Conservation (phyloP, 1,140 invertebrate species). For the Anoplophora glabripennis region DNA sequence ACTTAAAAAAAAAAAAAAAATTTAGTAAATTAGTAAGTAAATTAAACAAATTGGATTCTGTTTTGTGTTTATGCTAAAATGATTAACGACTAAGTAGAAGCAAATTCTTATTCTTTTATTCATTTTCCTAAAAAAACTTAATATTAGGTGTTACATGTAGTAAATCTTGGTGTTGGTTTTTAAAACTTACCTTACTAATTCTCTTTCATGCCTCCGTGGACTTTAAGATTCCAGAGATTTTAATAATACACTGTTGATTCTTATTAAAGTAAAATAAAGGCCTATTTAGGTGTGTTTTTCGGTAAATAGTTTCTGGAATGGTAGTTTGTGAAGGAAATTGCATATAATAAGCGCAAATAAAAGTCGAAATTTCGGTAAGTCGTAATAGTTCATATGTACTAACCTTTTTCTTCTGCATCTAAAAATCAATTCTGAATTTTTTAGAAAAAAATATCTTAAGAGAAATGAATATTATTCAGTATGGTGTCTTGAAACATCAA, state of each 20-base stretch:
- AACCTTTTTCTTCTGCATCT: too few species aligned
- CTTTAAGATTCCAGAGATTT: conserved; percentile 47
- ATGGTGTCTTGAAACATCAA: neutral
- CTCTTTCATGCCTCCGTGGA: conserved; percentile 44
- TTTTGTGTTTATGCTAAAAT: too few species aligned
- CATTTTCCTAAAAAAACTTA: conserved; percentile 13
- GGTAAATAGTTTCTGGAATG: neutral
- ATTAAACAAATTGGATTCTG: too few species aligned
- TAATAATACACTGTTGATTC: conserved; percentile 49
- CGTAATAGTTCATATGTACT: too few species aligned
- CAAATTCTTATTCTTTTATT: neutral
- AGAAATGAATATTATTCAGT: too few species aligned
- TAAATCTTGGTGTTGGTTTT: conserved; percentile 23
- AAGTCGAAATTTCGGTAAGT: too few species aligned
- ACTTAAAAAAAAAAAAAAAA: too few species aligned
- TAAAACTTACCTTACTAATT: conserved; percentile 28
- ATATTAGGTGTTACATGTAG: conserved; percentile 3
- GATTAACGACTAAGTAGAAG: too few species aligned
- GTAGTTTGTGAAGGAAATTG: too few species aligned
- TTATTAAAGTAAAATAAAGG: conserved; percentile 16
- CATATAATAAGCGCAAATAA: too few species aligned
- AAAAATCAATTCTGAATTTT: neutral
- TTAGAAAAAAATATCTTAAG: too few species aligned
- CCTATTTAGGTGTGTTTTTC: conserved; percentile 27
- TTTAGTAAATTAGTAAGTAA: too few species aligned